These are phyloP conservation scores for Tridacna crocea DNA, from an alignment of 2,888 invertebrate species.

Conservation along the genomic window DNA sequence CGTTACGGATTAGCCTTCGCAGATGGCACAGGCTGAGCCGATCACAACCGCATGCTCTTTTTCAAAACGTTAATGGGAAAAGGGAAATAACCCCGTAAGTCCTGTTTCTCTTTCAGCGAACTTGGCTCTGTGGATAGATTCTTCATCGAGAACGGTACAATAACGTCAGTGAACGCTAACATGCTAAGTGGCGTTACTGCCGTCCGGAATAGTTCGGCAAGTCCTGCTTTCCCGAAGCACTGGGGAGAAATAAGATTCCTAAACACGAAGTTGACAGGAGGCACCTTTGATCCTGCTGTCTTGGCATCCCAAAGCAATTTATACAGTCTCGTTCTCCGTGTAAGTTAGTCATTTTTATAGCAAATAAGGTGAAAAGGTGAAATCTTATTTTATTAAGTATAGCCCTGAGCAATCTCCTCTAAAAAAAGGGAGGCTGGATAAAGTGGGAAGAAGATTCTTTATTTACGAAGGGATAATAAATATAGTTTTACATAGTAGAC, in stretches of 20 bases:
- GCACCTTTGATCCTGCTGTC: conserved; percentile 27
- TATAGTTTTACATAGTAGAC: too few relatives aligned
- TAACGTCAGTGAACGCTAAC: conserved; percentile 28
- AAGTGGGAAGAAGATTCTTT: too few relatives aligned
- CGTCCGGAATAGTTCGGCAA: conserved; percentile 39
- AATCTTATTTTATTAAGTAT: too few relatives aligned
- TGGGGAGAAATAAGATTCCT: conserved; percentile 42
- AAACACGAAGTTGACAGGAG: conserved; percentile 37
- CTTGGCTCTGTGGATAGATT: conserved; percentile 43
- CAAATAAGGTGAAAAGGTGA: too few relatives aligned
- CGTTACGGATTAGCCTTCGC: too few relatives aligned
- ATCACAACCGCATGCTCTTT: too few relatives aligned
- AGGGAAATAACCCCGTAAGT: too few relatives aligned
- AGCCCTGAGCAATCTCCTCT: too few relatives aligned
- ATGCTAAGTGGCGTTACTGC: conserved; percentile 41
- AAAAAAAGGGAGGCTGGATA: too few relatives aligned
- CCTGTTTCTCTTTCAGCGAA: conserved; percentile 30
- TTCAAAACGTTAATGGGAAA: too few relatives aligned
- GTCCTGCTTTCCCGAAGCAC: conserved; percentile 45
- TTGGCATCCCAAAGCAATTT: conserved; percentile 31
- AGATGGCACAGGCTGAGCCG: too few relatives aligned
- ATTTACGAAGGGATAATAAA: too few relatives aligned
- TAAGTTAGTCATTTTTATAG: conserved; percentile 19
- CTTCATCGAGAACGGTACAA: conserved; percentile 51
- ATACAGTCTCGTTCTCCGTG: conserved; percentile 41